phyloP scores from a whole-genome alignment of 2,888 invertebrate species.

The Plagodis pulveraria region DNA sequence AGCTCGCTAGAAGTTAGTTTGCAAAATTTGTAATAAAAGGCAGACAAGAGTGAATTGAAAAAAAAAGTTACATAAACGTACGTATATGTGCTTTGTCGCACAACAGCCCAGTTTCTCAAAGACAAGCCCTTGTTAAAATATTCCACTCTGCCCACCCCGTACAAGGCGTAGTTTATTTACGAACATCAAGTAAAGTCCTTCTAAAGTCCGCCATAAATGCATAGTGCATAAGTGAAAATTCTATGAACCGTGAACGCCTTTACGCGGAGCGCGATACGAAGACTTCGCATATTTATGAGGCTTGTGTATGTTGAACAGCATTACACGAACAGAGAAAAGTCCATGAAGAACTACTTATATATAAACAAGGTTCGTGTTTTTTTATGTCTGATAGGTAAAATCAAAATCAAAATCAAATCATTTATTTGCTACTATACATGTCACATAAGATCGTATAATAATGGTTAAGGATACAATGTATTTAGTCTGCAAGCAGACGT shows the following conservation, averaged over 20 bases:
- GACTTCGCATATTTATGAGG: conserved; percentile 43
- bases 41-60: no score
- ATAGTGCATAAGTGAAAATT: conserved; percentile 60
- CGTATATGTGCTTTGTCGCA: no score
- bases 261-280: conserved; percentile 42
- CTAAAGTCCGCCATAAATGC: conserved; percentile 50
- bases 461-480: no score
- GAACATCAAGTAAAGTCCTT: conserved; percentile 24
- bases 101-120: not conserved
- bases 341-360: no score
- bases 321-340: not conserved
- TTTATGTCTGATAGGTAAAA: no score
- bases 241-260: conserved; percentile 57
- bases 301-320: conserved; percentile 2
- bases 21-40: no score
- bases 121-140: not conserved
- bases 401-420: not conserved
- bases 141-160: not conserved
- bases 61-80: no score
- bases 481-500: no score
- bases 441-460: no score
- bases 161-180: conserved; percentile 15
- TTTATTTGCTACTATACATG: no score
- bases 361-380: no score
- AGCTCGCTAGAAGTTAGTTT: no score